Conservation (phyloP, 2,797 vertebrate genomes). For the Perodicticus potto region DNA sequence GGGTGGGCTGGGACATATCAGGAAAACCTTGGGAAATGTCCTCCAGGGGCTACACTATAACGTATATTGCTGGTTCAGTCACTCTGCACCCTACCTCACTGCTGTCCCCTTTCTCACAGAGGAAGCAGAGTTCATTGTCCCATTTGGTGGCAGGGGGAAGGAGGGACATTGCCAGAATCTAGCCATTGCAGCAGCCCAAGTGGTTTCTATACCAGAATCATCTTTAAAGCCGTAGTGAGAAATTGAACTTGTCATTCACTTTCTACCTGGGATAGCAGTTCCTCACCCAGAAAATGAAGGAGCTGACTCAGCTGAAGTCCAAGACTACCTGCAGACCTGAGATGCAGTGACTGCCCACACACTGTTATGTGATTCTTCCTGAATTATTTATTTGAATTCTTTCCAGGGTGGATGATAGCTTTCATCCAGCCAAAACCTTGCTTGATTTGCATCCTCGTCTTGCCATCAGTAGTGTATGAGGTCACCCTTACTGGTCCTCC, state of each 20-base stretch:
- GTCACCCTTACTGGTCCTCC: not conserved
- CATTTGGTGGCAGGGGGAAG: not conserved
- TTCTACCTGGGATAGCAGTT: not conserved
- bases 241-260: not conserved
- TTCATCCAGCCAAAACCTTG: not conserved
- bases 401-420: not conserved
- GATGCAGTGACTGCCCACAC: not conserved
- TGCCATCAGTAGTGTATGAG: too few species aligned
- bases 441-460: not conserved
- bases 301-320: not conserved
- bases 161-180: not conserved
- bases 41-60: not conserved
- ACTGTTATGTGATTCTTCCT: not conserved
- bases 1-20: not conserved
- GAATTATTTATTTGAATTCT: not conserved
- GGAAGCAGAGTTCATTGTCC: not conserved
- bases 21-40: not conserved
- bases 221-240: not conserved
- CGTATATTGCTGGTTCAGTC: not conserved
- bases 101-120: not conserved
- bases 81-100: not conserved
- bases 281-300: not conserved
- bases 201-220: not conserved
- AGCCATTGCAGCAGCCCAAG: not conserved
- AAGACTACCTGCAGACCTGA: not conserved